Conservation (phyloP, 2,888 invertebrate genomes). For the Diloba caeruleocephala region DNA sequence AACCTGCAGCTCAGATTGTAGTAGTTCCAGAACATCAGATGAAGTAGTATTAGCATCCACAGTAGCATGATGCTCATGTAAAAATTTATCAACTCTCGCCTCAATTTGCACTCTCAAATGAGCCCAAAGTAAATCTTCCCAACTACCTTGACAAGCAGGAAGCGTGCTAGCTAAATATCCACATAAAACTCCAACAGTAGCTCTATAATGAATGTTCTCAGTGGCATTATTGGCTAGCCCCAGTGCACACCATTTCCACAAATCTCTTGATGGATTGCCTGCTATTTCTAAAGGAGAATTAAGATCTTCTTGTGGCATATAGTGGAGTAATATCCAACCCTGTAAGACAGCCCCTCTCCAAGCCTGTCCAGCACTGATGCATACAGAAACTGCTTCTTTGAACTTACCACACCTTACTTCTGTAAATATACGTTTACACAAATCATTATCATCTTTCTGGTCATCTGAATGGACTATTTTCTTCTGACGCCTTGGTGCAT, state of each 20-base stretch:
- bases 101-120: conserved; percentile 95
- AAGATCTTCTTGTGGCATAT: conserved; percentile 92
- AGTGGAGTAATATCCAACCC: conserved; percentile 96
- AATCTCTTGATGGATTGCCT: conserved; percentile 95
- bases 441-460: conserved; percentile 91
- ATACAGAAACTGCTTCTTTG: conserved; percentile 94
- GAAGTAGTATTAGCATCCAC: conserved; percentile 81
- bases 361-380: conserved; percentile 95
- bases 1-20: conserved; percentile 76
- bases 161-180: conserved; percentile 95
- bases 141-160: conserved; percentile 92
- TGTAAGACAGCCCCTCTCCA: conserved; percentile 97
- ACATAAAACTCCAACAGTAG: conserved; percentile 94
- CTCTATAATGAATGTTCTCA: conserved; percentile 89
- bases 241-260: conserved; percentile 94
- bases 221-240: conserved; percentile 88
- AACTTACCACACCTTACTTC: conserved; percentile 96
- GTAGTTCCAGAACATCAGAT: conserved; percentile 76
- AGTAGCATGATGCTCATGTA: conserved; percentile 83
- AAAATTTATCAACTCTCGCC: conserved; percentile 92
- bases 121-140: conserved; percentile 98
- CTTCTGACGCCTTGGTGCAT: conserved; percentile 95
- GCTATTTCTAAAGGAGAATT: conserved; percentile 89
- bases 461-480: conserved; percentile 95
- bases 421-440: conserved; percentile 90